Evolutionary conservation across 2,888 invertebrate species (phyloP).

Genomic region (Melinaea marsaeus): DNA sequence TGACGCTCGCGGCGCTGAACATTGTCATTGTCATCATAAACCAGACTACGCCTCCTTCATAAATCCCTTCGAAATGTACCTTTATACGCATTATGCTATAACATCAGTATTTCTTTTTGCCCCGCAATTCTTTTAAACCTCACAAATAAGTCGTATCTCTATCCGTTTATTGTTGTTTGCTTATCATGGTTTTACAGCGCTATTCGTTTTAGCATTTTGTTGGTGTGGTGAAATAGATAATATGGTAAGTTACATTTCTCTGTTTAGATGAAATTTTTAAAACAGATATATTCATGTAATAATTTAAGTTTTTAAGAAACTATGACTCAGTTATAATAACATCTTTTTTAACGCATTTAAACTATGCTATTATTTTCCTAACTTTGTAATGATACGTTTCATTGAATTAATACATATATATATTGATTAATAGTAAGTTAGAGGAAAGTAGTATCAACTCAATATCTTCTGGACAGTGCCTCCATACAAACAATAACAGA

Average conservation of each 20-base stretch:
- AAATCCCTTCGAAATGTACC: conserved; percentile 74
- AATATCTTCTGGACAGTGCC: too few species aligned
- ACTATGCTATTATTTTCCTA: too few species aligned
- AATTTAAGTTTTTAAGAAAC: too few species aligned
- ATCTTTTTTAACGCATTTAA: too few species aligned
- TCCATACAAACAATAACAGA: too few species aligned
- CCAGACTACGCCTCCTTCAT: conserved; percentile 71
- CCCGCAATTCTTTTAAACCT: conserved; percentile 60
- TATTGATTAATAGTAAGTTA: too few species aligned
- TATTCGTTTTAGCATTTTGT: conserved; percentile 18
- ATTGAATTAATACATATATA: too few species aligned
- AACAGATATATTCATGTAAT: too few species aligned
- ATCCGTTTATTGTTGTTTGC: conserved; percentile 33
- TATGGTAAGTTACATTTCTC: not conserved
- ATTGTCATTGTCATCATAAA: conserved; percentile 75
- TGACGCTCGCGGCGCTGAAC: conserved; percentile 65
- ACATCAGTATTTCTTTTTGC: conserved; percentile 51
- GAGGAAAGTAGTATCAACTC: too few species aligned
- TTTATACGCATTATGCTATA: conserved; percentile 74
- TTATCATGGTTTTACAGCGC: conserved; percentile 27
- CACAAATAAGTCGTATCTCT: conserved; percentile 55
- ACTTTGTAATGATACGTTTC: too few species aligned
- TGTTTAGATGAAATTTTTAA: too few species aligned
- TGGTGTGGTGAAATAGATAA: not conserved
- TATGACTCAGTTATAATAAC: too few species aligned